phyloP scores from a whole-genome alignment of 2,797 vertebrate genomes.

The Dipus sagitta region DNA sequence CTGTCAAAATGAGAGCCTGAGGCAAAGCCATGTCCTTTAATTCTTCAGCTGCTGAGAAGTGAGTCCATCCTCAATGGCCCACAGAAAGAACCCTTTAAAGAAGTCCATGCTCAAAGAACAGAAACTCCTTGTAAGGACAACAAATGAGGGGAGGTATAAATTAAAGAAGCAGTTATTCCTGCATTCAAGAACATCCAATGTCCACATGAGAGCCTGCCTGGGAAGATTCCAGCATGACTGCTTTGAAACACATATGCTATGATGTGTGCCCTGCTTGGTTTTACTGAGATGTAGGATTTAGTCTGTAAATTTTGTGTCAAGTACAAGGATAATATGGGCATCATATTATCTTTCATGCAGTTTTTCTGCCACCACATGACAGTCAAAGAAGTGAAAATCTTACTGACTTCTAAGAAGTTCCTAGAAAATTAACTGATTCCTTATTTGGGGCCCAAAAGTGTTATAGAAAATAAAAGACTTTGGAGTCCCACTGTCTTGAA shows the following conservation, averaged over 20 bases:
- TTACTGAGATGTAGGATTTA: background rate
- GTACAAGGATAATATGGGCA: background rate
- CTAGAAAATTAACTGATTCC: slow-evolving; percentile 17
- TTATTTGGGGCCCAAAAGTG: background rate
- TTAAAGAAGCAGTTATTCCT: background rate
- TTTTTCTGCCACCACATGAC: background rate
- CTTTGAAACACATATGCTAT: background rate
- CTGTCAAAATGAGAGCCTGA: slow-evolving; percentile 83
- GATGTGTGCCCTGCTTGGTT: background rate
- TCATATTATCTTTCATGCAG: no score
- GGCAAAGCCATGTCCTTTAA: slow-evolving; percentile 78
- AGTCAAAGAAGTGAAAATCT: slow-evolving; percentile 9
- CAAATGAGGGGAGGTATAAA: slow-evolving; percentile 40
- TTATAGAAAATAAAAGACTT: background rate
- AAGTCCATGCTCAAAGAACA: slow-evolving; percentile 76
- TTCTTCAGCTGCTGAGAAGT: slow-evolving; percentile 77
- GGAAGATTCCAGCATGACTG: background rate
- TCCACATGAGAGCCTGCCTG: background rate
- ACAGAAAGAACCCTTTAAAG: slow-evolving; percentile 81
- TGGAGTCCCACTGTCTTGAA: background rate
- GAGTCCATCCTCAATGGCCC: slow-evolving; percentile 79
- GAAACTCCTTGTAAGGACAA: slow-evolving; percentile 64
- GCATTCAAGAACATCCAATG: background rate
- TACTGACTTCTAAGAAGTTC: slow-evolving; percentile 21
- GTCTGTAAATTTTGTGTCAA: slow-evolving; percentile 17